These are phyloP conservation scores for Cnemophilus loriae DNA, from an alignment of 2,113 vertebrate species.

Conservation along the genomic window DNA sequence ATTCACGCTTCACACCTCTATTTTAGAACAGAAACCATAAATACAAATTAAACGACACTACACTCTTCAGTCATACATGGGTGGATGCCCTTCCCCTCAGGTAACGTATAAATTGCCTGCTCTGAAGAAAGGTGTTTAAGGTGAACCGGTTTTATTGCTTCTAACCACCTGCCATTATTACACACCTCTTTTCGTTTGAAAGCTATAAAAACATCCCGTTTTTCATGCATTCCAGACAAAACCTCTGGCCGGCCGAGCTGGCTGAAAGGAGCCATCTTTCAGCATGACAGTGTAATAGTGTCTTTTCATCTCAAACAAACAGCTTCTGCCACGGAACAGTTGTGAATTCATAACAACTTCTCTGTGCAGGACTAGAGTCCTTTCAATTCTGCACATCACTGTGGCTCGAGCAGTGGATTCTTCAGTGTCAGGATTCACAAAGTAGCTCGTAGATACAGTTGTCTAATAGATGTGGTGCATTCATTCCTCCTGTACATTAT, in stretches of 20 bases:
- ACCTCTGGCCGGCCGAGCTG: background rate
- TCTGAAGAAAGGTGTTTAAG: constrained; percentile 11
- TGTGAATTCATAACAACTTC: constrained; percentile 9
- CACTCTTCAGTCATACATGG: background rate
- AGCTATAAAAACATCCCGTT: background rate
- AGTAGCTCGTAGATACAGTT: background rate
- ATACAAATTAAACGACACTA: background rate
- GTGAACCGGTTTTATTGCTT: constrained; percentile 19
- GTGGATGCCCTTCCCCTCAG: constrained; percentile 29
- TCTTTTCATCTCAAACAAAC: constrained; percentile 44
- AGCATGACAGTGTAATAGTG: constrained; percentile 29
- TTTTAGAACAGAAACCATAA: background rate
- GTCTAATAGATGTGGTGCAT: background rate
- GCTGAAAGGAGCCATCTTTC: constrained; percentile 37
- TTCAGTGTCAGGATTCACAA: background rate
- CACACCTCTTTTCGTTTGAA: constrained; percentile 10
- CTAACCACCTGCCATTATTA: constrained; percentile 11
- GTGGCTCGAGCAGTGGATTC: background rate
- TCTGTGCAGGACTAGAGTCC: background rate
- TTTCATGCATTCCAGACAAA: constrained; percentile 27
- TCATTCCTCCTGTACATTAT: background rate
- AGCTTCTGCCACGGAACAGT: background rate
- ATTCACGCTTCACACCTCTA: background rate
- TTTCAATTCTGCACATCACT: background rate
- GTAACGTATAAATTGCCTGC: background rate